Conservation (phyloP, 2,113 vertebrate species). For the Dendropsophus ebraccatus region DNA sequence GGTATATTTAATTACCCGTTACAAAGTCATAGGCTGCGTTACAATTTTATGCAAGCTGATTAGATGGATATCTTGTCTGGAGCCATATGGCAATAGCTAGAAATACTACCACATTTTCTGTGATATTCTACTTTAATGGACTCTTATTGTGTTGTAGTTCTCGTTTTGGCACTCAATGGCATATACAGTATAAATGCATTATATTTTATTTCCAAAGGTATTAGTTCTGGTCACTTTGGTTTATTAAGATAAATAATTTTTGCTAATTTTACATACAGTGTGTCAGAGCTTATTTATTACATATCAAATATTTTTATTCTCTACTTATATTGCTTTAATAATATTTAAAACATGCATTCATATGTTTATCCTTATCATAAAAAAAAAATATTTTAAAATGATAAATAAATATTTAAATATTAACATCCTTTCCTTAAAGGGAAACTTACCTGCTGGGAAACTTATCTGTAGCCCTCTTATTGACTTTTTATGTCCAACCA, state of each 20-base stretch:
- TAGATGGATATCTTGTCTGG: conserved; percentile 59
- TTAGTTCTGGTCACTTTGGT: neutral
- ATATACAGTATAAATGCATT: too few relatives aligned
- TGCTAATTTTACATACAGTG: neutral
- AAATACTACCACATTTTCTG: conserved; percentile 34
- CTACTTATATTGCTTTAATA: too few relatives aligned
- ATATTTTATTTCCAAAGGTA: neutral
- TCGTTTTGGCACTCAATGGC: conserved; percentile 7
- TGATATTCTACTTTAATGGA: conserved; percentile 9
- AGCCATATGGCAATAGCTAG: conserved; percentile 16
- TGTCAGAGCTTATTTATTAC: too few relatives aligned
- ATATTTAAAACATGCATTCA: too few relatives aligned
- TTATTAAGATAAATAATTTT: neutral
- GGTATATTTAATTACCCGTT: conserved; percentile 49
- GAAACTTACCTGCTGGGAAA: too few relatives aligned
- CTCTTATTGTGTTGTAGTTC: neutral
- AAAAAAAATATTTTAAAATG: too few relatives aligned
- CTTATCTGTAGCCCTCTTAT: too few relatives aligned
- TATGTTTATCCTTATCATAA: too few relatives aligned
- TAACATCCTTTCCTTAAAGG: too few relatives aligned
- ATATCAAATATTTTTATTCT: too few relatives aligned
- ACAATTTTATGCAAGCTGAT: conserved; percentile 57
- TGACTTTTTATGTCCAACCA: too few relatives aligned
- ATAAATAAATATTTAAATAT: too few relatives aligned
- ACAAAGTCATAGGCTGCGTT: conserved; percentile 30